Conservation (phyloP, 2,797 vertebrate genomes). For the Gadopsis marmoratus region DNA sequence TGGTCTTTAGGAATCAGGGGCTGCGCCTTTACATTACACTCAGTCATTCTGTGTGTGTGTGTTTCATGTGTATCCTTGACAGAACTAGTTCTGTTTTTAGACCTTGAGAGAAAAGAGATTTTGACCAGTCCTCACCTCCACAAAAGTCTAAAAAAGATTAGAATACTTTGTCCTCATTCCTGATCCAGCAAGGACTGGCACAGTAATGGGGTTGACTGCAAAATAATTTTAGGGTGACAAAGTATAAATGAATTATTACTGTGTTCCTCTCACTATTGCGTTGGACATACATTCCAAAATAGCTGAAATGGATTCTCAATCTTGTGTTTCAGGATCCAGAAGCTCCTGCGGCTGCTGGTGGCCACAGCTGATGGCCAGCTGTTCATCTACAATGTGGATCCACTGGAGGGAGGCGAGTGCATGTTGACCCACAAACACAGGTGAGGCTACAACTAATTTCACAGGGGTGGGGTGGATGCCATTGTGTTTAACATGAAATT, state of each 20-base stretch:
- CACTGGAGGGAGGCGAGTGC: constrained; percentile 93
- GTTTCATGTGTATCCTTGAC: neutral
- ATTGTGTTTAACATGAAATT: neutral
- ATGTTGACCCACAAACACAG: constrained; percentile 91
- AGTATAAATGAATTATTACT: neutral
- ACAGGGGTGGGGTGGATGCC: neutral
- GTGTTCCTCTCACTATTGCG: neutral
- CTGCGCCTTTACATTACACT: neutral
- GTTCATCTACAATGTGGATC: constrained; percentile 94
- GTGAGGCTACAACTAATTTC: constrained; percentile 74
- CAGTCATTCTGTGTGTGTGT: neutral
- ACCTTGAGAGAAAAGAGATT: neutral
- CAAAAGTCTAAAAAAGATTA: no score
- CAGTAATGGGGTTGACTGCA: neutral
- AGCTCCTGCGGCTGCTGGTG: constrained; percentile 91
- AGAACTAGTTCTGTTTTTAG: neutral
- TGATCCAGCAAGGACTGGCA: neutral
- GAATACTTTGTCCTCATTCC: neutral
- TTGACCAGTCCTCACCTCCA: neutral
- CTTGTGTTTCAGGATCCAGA: constrained; percentile 88
- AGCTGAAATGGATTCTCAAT: neutral
- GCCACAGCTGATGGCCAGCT: constrained; percentile 91
- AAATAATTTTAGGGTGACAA: neutral
- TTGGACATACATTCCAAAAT: neutral
- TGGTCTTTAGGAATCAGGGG: neutral